phyloP scores from a whole-genome alignment of 2,888 invertebrate genomes.

The Tineola bisselliella region DNA sequence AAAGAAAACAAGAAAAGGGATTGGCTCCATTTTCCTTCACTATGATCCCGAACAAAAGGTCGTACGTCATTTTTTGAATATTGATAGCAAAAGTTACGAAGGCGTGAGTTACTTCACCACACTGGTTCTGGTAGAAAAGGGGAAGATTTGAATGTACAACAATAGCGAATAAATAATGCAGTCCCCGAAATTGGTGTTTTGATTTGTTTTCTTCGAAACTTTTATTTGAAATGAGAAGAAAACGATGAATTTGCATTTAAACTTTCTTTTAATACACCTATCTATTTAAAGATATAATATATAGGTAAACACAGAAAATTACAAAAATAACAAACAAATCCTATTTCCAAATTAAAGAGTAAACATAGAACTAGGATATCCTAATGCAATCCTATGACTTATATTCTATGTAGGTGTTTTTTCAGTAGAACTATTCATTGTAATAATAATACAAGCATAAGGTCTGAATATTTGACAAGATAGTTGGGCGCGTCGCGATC shows the following conservation, averaged over 20 bases:
- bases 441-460: background rate
- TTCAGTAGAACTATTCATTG: background rate
- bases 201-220: slow-evolving; percentile 65
- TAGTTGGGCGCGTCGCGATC: background rate
- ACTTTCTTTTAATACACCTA: background rate
- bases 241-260: background rate
- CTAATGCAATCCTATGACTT: too few species aligned
- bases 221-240: slow-evolving; percentile 44
- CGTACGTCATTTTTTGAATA: slow-evolving; percentile 19
- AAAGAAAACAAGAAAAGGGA: slow-evolving; percentile 3
- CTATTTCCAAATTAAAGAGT: too few species aligned
- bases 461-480: slow-evolving; percentile 4
- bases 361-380: too few species aligned
- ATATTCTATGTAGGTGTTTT: too few species aligned
- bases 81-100: slow-evolving; percentile 45
- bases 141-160: slow-evolving; percentile 50
- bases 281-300: slow-evolving; percentile 5
- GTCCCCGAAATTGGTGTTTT: slow-evolving; percentile 60
- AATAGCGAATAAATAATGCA: slow-evolving; percentile 67
- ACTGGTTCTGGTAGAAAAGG: slow-evolving; percentile 54
- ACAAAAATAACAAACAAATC: too few species aligned
- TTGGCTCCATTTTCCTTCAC: background rate
- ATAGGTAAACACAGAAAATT: too few species aligned
- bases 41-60: slow-evolving; percentile 7
- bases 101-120: slow-evolving; percentile 45